Conservation (phyloP, 30 jellyfish, hydroid and myxozoan species). For the Hydractinia echinata region DNA sequence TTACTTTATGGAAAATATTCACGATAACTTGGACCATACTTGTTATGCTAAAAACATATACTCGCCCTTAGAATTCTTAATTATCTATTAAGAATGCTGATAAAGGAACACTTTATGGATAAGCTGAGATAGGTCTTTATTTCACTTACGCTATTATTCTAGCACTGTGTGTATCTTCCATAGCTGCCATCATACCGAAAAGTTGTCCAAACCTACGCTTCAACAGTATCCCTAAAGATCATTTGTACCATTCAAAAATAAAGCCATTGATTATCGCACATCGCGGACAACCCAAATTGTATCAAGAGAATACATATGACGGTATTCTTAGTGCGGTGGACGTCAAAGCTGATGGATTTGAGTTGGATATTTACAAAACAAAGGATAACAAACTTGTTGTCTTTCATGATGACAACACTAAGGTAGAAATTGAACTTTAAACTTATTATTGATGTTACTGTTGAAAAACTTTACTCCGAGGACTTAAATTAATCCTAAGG, state of each 20-base stretch:
- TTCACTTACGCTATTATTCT: too few species aligned
- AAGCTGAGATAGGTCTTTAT: too few species aligned
- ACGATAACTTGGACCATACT: too few species aligned
- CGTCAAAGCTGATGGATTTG: constrained; percentile 80
- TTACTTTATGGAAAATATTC: too few species aligned
- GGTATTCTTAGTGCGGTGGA: constrained; percentile 57
- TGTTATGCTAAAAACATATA: too few species aligned
- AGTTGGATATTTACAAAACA: constrained; percentile 59
- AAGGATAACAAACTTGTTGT: constrained; percentile 57
- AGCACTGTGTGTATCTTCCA: too few species aligned
- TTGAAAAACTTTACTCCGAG: background rate
- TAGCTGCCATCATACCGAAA: constrained; percentile 3
- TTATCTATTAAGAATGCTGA: too few species aligned
- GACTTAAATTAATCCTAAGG: too few species aligned
- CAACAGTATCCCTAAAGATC: constrained; percentile 54
- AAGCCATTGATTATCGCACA: constrained; percentile 79
- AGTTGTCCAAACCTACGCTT: constrained; percentile 44
- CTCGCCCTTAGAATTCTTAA: too few species aligned
- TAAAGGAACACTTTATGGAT: too few species aligned
- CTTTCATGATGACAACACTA: constrained; percentile 77
- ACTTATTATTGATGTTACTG: too few species aligned
- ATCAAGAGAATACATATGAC: constrained; percentile 72
- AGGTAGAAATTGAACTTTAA: constrained; percentile 18
- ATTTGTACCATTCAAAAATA: constrained; percentile 50
- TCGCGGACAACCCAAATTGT: constrained; percentile 72